Evolutionary conservation across 2,113 vertebrate species (phyloP), one percentile per base, ranked within the genome.

Genomic region (Cinclus mexicanus): DNA sequence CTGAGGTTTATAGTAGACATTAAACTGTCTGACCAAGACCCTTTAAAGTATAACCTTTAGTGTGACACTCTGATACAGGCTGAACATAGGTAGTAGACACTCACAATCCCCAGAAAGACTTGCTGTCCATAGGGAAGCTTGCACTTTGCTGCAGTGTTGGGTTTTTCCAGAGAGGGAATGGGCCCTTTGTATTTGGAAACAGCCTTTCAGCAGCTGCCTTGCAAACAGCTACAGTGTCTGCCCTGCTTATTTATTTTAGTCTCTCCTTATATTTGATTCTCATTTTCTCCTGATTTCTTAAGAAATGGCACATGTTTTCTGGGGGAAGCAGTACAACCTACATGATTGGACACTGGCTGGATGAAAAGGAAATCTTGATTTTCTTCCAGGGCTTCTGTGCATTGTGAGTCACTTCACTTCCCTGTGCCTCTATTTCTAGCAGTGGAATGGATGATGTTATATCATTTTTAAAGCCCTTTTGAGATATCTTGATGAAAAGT

Each of bases 311-410:
- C 46, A 53, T 0, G 0, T 44, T 82, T 57, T 64, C 71, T 63
- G 4, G 0, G 29, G 59, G 33, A 93, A 90, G 59, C 0, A 3
- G 44, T 31, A 19, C 52, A 83, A 50, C 68, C 83, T 64, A 57
- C 59, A 18, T 9, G 3, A 33, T 12, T 74, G 79, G 93, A 28
- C 64, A 29, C 26, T 59, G 35, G 22, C 49, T 60, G 44, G n/a
- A 50, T 88, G 42, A 57, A 88, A 91, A 72, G 5, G 39, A 84
- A 84, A 85, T 50, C 25, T 72, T 83, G n/a, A 49, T 90, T 95
- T 90, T 85, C 67, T 94, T 93, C 85, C 82, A 90, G 63, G 17
- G 35, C 22, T 91, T 93, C 77, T 95, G 37, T 63, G 37, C 24
- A 8, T 37, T 87, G 31, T 87, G 78, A 95, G 57, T 82, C 64